Evolutionary conservation across 1,140 invertebrate species (phyloP).

Genomic region (Ostrea denselamellosa): DNA sequence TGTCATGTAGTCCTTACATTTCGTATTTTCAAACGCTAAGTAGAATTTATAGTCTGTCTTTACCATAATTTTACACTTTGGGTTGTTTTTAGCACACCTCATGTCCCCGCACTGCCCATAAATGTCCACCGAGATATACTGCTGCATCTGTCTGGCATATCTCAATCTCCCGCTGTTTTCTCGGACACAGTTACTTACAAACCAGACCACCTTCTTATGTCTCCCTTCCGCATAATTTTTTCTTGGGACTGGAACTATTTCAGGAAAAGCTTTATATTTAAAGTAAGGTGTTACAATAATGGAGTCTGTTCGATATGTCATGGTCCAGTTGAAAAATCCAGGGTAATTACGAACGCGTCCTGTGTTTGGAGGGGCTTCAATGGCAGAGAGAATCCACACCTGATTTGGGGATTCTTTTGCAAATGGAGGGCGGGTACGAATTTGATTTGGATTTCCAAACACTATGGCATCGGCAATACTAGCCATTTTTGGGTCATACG

Average conservation of each 20-base stretch:
- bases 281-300: conserved; percentile 97
- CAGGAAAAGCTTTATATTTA: conserved; percentile 79
- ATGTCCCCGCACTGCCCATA: conserved; percentile 83
- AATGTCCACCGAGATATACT: conserved; percentile 84
- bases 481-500: conserved; percentile 40
- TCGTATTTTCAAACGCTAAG: conserved; percentile 76
- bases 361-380: conserved; percentile 54
- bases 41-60: conserved; percentile 96
- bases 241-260: background rate
- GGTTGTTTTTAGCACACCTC: conserved; percentile 81
- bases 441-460: conserved; percentile 50
- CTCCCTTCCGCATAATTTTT: conserved; percentile 74
- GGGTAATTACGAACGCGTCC: conserved; percentile 41
- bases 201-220: conserved; percentile 78
- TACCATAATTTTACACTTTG: conserved; percentile 92
- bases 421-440: conserved; percentile 48
- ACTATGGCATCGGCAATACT: conserved; percentile 46
- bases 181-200: conserved; percentile 82
- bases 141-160: conserved; percentile 82
- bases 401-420: conserved; percentile 47
- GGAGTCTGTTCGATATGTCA: conserved; percentile 90
- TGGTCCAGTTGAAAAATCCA: conserved; percentile 91
- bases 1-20: conserved; percentile 76
- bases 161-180: conserved; percentile 79
- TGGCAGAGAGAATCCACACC: conserved; percentile 58